Evolutionary conservation across 2,888 invertebrate genomes (phyloP).

Genomic region (Bursaphelenchus okinawaensis): DNA sequence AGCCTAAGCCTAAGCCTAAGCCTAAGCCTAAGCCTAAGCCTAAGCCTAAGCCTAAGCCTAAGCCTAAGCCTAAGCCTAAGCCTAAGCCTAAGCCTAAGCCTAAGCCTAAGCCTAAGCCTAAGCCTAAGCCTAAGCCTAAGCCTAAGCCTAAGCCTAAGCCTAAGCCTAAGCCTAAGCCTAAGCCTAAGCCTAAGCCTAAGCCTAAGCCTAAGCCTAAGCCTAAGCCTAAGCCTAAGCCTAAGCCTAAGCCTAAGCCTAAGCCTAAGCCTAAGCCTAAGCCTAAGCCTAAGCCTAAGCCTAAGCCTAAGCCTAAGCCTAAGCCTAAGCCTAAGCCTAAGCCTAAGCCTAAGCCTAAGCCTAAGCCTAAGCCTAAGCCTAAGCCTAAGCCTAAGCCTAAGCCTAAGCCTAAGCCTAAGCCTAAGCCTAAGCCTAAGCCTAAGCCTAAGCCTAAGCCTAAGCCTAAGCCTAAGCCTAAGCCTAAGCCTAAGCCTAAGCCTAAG

Average conservation of each 20-base stretch:
- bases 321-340: neutral
- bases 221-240: neutral
- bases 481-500: neutral
- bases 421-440: neutral
- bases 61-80: neutral
- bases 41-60: conserved; percentile 14
- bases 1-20: conserved; percentile 25
- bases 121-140: neutral
- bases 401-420: neutral
- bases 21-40: conserved; percentile 25
- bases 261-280: neutral
- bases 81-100: neutral
- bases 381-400: neutral
- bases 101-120: neutral
- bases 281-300: neutral
- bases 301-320: neutral
- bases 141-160: neutral
- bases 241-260: neutral
- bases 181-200: neutral
- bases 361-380: neutral
- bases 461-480: neutral
- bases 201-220: neutral
- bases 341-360: neutral
- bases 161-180: neutral
- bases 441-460: neutral